Conservation (phyloP, 2,888 invertebrate species). For the Eilema caniola region DNA sequence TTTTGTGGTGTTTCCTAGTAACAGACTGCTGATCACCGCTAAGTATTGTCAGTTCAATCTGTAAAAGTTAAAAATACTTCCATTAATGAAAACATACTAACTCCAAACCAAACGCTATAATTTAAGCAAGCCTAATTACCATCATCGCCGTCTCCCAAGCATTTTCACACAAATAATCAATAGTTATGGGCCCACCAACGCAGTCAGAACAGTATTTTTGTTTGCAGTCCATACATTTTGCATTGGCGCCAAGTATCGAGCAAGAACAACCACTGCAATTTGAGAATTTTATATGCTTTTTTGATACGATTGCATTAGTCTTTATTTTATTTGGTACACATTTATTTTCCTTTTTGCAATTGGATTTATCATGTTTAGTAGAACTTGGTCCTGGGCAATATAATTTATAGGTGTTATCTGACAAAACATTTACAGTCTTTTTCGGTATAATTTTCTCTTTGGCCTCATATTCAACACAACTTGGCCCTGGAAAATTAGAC, state of each 20-base stretch:
- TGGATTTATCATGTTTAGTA: constrained; percentile 2
- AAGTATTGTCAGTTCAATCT: not conserved
- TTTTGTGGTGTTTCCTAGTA: constrained; percentile 7
- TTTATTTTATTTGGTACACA: constrained; percentile 22
- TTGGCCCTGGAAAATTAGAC: constrained; percentile 8
- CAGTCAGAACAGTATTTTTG: not conserved
- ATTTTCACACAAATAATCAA: constrained; percentile 1
- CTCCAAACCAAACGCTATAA: not conserved
- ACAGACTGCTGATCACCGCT: too few species aligned
- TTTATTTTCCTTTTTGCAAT: constrained; percentile 21
- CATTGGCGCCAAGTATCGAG: constrained; percentile 17
- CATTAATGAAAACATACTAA: not conserved
- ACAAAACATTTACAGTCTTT: constrained; percentile 4
- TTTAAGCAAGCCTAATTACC: not conserved
- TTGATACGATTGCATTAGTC: constrained; percentile 7
- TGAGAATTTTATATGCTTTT: constrained; percentile 16
- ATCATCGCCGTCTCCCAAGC: not conserved
- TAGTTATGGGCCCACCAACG: not conserved
- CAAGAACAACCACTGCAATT: constrained; percentile 21
- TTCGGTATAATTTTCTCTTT: constrained; percentile 9
- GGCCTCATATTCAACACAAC: constrained; percentile 6
- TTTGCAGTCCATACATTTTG: constrained; percentile 25
- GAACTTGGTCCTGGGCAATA: constrained; percentile 20
- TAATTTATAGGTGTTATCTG: constrained; percentile 8
- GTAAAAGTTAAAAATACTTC: not conserved